phyloP scores from a whole-genome alignment of 2,797 vertebrate species.

The Arremon aurantiirostris region DNA sequence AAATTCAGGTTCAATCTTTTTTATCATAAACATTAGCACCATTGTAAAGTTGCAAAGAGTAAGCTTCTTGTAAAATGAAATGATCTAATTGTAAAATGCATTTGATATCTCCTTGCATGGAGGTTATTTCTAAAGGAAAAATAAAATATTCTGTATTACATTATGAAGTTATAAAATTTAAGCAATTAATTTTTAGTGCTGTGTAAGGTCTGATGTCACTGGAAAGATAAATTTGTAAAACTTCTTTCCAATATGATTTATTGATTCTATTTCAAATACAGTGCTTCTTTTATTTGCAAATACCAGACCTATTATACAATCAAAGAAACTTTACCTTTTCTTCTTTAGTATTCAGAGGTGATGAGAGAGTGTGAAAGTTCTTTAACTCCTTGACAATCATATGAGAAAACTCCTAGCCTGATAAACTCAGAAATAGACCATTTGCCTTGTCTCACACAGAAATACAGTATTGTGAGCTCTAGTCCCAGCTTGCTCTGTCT shows the following conservation, averaged over 20 bases:
- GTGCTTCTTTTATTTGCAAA: neutral
- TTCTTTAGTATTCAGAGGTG: neutral
- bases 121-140: constrained; percentile 12
- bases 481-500: neutral
- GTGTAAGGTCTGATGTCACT: neutral
- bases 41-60: constrained; percentile 43
- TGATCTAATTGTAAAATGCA: constrained; percentile 43
- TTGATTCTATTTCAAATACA: neutral
- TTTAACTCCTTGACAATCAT: neutral
- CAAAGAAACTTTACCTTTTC: neutral
- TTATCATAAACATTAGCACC: constrained; percentile 44
- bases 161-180: constrained; percentile 41
- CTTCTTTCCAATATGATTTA: neutral
- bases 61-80: constrained; percentile 56
- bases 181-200: constrained; percentile 40
- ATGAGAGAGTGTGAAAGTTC: neutral
- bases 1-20: constrained; percentile 56
- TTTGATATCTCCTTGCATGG: constrained; percentile 29
- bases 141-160: constrained; percentile 14
- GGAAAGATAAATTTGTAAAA: neutral
- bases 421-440: neutral
- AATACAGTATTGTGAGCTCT: neutral
- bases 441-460: neutral
- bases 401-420: neutral
- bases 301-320: neutral